Base-by-base conservation (phyloP, 1,140 invertebrate species). In the Scaptomyza hsui region DNA sequence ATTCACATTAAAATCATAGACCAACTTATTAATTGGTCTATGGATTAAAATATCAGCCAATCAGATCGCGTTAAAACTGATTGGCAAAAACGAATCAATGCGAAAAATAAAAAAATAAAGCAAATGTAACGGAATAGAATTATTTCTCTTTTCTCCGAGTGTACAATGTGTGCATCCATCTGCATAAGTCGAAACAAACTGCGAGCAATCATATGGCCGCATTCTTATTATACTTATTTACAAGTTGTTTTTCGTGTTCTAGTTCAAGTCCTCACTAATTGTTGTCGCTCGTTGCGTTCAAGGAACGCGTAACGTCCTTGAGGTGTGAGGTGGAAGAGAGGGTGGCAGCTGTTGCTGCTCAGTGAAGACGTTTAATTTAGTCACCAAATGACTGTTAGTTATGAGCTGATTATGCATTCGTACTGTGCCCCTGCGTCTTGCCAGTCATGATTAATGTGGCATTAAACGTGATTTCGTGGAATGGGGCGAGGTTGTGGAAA, bases 401-500 rank as follows among this genome's bases (percentile, higher is more conserved):
- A 71, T 62, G 53, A 78, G 59, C 52, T 81, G 78, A 76, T 82
- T 78, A 70, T 75, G 78, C 72, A 72, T 61, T 70, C 71, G 39
- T 41, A 51, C 10, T 49, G 29, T 56, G 4, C 24, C 19, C 37
- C 21, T 15, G 42, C 16, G 4, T 4, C 29, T n/a, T 45, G 35
- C 7, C 13, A 16, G 48, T 10, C 56, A 77, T 86, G 81, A 86
- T 85, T 85, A 85, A 86, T 80, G 81, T 52, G 57, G 64, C 70
- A 86, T 86, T 77, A 74, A 85, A 86, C 73, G 65, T 72, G 73
- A 73, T 69, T 63, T 62, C 47, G 39, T 6, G 37, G n/a, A n/a
- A n/a, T n/a, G n/a, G n/a, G n/a, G n/a, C n/a, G n/a, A n/a, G n/a
- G n/a, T n/a, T n/a, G n/a, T n/a, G n/a, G n/a, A n/a, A n/a, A n/a